phyloP scores from a whole-genome alignment of 2,888 invertebrate species.

The Ornithoptera priamus region DNA sequence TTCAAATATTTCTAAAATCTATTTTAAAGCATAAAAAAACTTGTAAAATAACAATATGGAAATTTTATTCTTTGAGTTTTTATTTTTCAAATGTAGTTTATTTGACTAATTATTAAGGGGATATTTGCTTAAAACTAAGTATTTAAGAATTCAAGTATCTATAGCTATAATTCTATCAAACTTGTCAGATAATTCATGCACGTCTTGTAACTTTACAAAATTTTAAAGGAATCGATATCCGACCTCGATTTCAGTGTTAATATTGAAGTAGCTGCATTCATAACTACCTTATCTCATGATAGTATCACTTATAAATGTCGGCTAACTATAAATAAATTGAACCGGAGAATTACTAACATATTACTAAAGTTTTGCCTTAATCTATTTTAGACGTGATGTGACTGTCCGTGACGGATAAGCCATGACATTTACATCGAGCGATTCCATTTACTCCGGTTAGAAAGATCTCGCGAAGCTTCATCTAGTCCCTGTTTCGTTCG shows the following conservation, averaged over 20 bases:
- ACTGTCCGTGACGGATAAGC: too few relatives aligned
- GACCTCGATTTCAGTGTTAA: conserved; percentile 15
- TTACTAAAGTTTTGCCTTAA: too few relatives aligned
- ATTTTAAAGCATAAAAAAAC: too few relatives aligned
- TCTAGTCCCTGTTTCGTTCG: not conserved
- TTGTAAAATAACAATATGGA: too few relatives aligned
- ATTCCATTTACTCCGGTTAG: not conserved
- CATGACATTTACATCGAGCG: too few relatives aligned
- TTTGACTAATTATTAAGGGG: too few relatives aligned
- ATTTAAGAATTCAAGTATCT: not conserved
- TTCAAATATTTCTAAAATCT: too few relatives aligned
- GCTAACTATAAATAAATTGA: too few relatives aligned
- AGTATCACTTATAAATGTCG: not conserved
- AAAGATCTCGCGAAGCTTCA: not conserved
- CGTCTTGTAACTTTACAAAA: conserved; percentile 2
- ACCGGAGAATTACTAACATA: too few relatives aligned
- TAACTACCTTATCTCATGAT: not conserved
- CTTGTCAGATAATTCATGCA: not conserved
- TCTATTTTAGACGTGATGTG: too few relatives aligned
- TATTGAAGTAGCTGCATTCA: conserved; percentile 14
- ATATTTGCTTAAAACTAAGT: not conserved
- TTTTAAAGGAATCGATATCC: conserved; percentile 14
- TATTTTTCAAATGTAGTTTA: too few relatives aligned
- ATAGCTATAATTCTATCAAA: not conserved
- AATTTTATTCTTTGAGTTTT: too few relatives aligned